These are phyloP conservation scores for Aleadryas rufinucha DNA, from an alignment of 2,113 vertebrate genomes.

Conservation along the genomic window DNA sequence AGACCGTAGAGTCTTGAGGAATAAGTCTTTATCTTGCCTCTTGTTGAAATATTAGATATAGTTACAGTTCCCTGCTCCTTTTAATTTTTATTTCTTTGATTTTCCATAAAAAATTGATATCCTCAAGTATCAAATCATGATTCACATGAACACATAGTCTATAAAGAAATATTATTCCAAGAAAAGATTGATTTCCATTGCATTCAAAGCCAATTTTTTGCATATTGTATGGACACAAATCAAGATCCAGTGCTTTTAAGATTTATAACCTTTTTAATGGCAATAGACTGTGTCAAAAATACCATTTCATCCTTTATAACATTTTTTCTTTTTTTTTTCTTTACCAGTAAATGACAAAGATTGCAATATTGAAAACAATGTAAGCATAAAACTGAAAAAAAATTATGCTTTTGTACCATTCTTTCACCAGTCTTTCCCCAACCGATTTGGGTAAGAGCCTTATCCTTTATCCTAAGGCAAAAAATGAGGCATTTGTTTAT, in stretches of 20 bases:
- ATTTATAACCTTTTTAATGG: not conserved
- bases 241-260: not conserved
- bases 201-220: not conserved
- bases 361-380: not conserved
- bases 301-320: not conserved
- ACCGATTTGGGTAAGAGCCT: not conserved
- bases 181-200: not conserved
- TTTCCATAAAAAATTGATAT: not conserved
- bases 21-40: not conserved
- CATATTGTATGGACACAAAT: not conserved
- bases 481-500: not conserved
- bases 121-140: not conserved
- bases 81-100: not conserved
- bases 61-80: not conserved
- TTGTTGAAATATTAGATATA: not conserved
- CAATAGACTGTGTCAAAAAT: not conserved
- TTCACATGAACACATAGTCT: not conserved
- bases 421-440: not conserved
- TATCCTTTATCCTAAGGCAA: not conserved
- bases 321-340: not conserved
- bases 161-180: not conserved
- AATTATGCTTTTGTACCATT: not conserved
- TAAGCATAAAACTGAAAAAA: not conserved
- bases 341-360: not conserved
- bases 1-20: not conserved